Percentiles rank a stretch among this genome's conserved stretches.
Conservation (phyloP, 2,113 vertebrate genomes). For the Lampris megalopsis region DNA sequence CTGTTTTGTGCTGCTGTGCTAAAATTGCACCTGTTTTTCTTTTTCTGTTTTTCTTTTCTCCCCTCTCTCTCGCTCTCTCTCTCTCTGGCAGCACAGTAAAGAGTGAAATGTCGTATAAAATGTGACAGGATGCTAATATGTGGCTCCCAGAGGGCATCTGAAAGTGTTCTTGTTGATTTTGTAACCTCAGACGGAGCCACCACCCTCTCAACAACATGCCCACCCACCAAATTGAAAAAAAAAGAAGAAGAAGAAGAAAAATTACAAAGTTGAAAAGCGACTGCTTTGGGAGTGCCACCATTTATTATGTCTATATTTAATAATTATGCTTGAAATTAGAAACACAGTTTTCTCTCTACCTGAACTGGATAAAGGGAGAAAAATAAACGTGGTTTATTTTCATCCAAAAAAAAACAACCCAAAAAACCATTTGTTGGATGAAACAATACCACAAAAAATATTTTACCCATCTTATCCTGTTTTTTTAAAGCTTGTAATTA, state of each 20-base stretch:
- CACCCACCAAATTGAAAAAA: conserved; percentile 17
- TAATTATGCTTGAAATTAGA: conserved; percentile 22
- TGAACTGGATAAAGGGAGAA: conserved; percentile 10
- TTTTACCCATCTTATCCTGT: too few species aligned
- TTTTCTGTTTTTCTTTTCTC: conserved; percentile 61
- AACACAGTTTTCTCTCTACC: not conserved
- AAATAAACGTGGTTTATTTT: not conserved
- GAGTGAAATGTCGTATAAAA: conserved; percentile 82
- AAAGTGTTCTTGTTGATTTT: conserved; percentile 77
- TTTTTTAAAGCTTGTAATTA: too few species aligned
- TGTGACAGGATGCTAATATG: conserved; percentile 80
- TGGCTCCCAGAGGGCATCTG: conserved; percentile 77
- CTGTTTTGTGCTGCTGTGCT: conserved; percentile 64
- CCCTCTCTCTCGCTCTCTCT: conserved; percentile 28
- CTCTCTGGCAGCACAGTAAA: conserved; percentile 70
- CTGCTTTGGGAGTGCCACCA: conserved; percentile 42
- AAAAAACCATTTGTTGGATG: too few species aligned
- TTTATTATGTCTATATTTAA: conserved; percentile 29
- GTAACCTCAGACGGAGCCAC: conserved; percentile 67
- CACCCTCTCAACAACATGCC: conserved; percentile 48
- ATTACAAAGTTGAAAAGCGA: conserved; percentile 52
- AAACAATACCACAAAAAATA: too few species aligned
- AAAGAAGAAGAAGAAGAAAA: conserved; percentile 14
- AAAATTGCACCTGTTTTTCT: conserved; percentile 80
- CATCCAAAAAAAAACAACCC: not conserved